Evolutionary conservation across 2,113 vertebrate species (phyloP).

Genomic region (Misgurnus anguillicaudatus): DNA sequence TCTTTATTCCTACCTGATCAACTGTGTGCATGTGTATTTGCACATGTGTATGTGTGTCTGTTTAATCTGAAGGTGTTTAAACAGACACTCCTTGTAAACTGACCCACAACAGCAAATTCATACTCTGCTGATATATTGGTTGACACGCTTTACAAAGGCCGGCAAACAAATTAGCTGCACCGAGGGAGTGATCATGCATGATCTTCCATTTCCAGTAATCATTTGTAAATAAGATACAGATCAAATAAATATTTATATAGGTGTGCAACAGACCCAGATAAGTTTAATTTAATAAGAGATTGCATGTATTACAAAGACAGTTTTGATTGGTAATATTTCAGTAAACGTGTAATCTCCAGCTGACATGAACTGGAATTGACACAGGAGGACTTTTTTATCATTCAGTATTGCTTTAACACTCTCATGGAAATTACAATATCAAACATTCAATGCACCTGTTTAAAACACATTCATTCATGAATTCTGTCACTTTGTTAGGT

Average conservation of each 20-base stretch:
- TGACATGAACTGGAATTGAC: neutral
- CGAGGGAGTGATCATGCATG: neutral
- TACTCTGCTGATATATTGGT: constrained; percentile 23
- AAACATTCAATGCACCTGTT: neutral
- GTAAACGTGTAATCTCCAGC: too few species aligned
- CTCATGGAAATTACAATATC: neutral
- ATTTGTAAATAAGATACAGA: constrained; percentile 33
- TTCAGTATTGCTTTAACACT: too few species aligned
- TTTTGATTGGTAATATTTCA: too few species aligned
- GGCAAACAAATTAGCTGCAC: neutral
- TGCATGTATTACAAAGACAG: neutral
- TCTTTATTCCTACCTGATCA: constrained; percentile 26
- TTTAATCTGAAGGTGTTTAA: constrained; percentile 45
- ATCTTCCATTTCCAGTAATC: constrained; percentile 37
- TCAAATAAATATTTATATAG: constrained; percentile 20
- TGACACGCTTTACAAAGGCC: constrained; percentile 23
- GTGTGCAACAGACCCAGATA: neutral
- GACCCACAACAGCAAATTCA: constrained; percentile 3
- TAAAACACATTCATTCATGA: neutral
- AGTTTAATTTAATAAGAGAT: neutral
- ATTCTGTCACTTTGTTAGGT: neutral
- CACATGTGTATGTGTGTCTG: neutral
- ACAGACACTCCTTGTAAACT: constrained; percentile 10
- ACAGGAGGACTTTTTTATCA: constrained; percentile 6
- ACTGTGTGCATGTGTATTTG: constrained; percentile 13